These are phyloP conservation scores for Centrocercus urophasianus DNA, from an alignment of 2,113 vertebrate genomes.

Conservation along the genomic window DNA sequence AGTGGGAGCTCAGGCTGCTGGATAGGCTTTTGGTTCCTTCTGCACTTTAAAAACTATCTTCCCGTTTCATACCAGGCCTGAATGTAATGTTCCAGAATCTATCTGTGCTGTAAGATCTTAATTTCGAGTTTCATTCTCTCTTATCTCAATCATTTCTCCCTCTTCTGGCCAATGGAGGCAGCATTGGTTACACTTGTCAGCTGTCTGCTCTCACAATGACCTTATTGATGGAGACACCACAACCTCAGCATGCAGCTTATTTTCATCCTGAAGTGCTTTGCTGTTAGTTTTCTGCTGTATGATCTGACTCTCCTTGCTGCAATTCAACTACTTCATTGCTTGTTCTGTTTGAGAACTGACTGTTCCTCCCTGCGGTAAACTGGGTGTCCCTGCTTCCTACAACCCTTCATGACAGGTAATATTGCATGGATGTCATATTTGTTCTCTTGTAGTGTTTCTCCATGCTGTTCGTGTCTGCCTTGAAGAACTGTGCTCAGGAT, in stretches of 20 bases:
- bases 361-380: neutral
- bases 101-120: neutral
- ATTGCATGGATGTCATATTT: neutral
- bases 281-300: neutral
- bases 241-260: neutral
- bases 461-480: neutral
- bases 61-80: neutral
- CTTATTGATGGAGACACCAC: neutral
- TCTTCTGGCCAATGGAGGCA: neutral
- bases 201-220: neutral
- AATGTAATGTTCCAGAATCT: neutral
- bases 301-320: neutral
- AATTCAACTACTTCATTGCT: neutral
- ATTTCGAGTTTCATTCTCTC: neutral
- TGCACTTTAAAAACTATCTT: neutral
- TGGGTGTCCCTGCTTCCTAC: neutral
- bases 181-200: neutral
- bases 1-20: neutral
- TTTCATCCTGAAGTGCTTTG: neutral
- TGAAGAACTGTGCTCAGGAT: neutral
- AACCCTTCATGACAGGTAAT: neutral
- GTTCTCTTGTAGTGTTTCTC: neutral
- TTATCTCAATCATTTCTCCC: neutral
- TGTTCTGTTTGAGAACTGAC: neutral
- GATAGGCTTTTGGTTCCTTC: neutral